These are phyloP conservation scores for Microplitis deprimator DNA, from an alignment of 2,888 invertebrate species.

Conservation along the genomic window DNA sequence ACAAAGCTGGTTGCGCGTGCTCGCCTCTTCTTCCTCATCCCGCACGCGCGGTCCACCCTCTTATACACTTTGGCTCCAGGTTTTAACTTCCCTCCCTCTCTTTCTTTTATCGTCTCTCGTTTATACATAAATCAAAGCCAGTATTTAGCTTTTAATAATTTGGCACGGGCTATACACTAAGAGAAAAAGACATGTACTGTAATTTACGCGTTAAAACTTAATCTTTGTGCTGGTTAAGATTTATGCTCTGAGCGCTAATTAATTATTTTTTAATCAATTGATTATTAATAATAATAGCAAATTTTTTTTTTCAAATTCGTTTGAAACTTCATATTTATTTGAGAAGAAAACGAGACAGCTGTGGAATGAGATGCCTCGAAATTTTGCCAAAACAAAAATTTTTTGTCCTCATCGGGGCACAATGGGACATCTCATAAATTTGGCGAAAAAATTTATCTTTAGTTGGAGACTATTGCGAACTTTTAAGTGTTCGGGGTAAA, in stretches of 20 bases:
- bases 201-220: slow-evolving; percentile 49
- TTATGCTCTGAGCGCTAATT: neutral
- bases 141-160: slow-evolving; percentile 69
- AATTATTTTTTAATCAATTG: neutral
- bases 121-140: slow-evolving; percentile 68
- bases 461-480: too few species aligned
- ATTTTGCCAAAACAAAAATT: too few species aligned
- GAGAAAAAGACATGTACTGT: slow-evolving; percentile 40
- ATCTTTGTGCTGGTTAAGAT: slow-evolving; percentile 42
- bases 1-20: slow-evolving; percentile 48
- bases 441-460: too few species aligned
- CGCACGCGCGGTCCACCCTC: slow-evolving; percentile 38
- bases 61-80: slow-evolving; percentile 48
- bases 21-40: slow-evolving; percentile 45
- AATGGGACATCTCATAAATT: too few species aligned
- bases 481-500: too few species aligned
- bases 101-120: slow-evolving; percentile 30
- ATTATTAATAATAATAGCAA: too few species aligned
- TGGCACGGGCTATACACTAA: slow-evolving; percentile 52
- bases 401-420: too few species aligned
- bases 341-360: too few species aligned
- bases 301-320: too few species aligned
- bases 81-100: slow-evolving; percentile 55
- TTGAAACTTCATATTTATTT: too few species aligned
- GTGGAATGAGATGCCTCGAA: too few species aligned